A percentile compares a stretch with the other conserved stretches of the same genome.
Evolutionary conservation across 2,113 vertebrate genomes (phyloP).

Genomic region (Melierax canorus): DNA sequence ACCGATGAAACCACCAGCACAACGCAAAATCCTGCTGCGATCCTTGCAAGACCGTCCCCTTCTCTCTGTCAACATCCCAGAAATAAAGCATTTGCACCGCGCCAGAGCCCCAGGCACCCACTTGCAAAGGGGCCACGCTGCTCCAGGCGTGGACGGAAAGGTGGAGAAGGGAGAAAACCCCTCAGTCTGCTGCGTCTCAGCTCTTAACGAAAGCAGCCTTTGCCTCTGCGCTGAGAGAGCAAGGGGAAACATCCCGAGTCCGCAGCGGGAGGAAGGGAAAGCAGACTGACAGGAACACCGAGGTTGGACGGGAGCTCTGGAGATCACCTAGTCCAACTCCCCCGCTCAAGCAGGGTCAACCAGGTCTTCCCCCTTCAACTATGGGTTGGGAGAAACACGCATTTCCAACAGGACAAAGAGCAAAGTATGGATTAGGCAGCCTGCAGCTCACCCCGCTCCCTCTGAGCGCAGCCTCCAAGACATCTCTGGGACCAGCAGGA

Average conservation of each 20-base stretch:
- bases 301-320: not conserved
- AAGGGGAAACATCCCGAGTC: not conserved
- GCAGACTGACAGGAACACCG: not conserved
- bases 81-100: not conserved
- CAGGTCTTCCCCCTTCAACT: not conserved
- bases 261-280: not conserved
- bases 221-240: not conserved
- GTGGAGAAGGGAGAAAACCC: not conserved
- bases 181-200: not conserved
- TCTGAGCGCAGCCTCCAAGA: not conserved
- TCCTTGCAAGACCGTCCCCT: not conserved
- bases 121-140: not conserved
- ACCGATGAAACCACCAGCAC: not conserved
- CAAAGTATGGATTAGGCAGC: not conserved
- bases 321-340: not conserved
- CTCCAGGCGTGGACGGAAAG: not conserved
- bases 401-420: not conserved
- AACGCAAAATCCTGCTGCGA: not conserved
- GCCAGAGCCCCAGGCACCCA: not conserved
- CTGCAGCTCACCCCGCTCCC: not conserved
- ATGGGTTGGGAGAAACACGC: fast-evolving
- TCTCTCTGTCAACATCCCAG: not conserved
- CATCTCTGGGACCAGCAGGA: not conserved
- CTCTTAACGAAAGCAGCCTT: not conserved
- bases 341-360: not conserved